Percentiles rank a stretch among this genome's conserved stretches.
Evolutionary conservation across 2,797 vertebrate species (phyloP).

Genomic region (Crenichthys baileyi): DNA sequence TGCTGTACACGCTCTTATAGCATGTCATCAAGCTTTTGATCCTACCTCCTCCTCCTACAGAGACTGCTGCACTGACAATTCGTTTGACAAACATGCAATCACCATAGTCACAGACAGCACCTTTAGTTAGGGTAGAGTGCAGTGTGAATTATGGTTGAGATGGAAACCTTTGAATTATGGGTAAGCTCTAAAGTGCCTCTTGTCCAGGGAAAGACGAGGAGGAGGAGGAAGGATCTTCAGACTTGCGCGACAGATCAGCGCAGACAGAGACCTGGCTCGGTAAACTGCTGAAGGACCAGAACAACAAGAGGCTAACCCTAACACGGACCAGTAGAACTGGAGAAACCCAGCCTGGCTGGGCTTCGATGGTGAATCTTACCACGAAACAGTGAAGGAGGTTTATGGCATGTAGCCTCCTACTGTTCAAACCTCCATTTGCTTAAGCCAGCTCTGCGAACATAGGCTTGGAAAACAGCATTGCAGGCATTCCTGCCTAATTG

Average conservation of each 20-base stretch:
- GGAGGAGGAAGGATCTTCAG: conserved; percentile 65
- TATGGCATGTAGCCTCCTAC: conserved; percentile 59
- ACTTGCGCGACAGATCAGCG: conserved; percentile 67
- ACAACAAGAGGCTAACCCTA: conserved; percentile 75
- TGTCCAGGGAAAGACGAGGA: conserved; percentile 69
- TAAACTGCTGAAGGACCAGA: conserved; percentile 69
- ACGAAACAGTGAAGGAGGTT: conserved; percentile 56
- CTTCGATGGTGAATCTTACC: conserved; percentile 64
- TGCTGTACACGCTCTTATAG: conserved; percentile 45
- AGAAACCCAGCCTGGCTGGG: conserved; percentile 58
- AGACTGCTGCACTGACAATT: conserved; percentile 73
- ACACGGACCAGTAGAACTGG: conserved; percentile 60
- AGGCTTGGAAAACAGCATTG: conserved; percentile 75
- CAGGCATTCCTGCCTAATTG: conserved; percentile 85
- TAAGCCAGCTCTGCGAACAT: conserved; percentile 58
- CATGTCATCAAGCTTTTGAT: conserved; percentile 65
- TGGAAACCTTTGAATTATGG: conserved; percentile 83
- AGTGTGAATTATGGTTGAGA: conserved; percentile 82
- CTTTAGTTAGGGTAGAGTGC: conserved; percentile 77
- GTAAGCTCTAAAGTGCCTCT: conserved; percentile 75
- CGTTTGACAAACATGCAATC: conserved; percentile 83
- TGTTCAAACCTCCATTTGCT: conserved; percentile 46
- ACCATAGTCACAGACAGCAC: conserved; percentile 76
- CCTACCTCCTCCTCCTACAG: conserved; percentile 56
- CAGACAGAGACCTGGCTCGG: conserved; percentile 69